Evolutionary conservation across 1,140 invertebrate species (phyloP), one percentile per base, ranked within the genome.

Genomic region (Alviniconcha marisindica): DNA sequence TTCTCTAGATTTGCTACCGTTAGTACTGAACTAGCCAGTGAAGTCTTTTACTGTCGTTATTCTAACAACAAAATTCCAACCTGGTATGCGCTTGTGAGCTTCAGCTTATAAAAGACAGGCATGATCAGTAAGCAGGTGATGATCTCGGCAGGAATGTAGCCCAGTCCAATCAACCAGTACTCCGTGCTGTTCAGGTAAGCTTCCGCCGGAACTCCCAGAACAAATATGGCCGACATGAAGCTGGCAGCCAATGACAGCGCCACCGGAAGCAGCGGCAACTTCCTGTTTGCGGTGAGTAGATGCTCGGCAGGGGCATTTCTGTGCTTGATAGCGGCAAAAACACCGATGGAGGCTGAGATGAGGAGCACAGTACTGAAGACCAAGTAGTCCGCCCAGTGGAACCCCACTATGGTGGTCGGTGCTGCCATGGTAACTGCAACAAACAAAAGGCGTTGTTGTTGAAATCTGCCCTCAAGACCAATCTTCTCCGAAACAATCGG

Each of bases 191-290:
- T 85, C 28, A 74, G 63, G 82, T 91, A 91, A 71, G 90, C 87
- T 81, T 91, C 90, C 14, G 83, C 82, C 0, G 90, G 87, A n/a
- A 85, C 87, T 10, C 97, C 97, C 33, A 98, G 93, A 14, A 98
- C 93, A 0, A 97, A 97, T 21, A 98, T 95, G 18, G 97, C 97
- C 1, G 97, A 98, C 96, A 98, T 98, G 89, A 98, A 98, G 40
- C 96, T 97, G 92, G 91, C 87, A 36, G 91, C 81, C 76, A 91
- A 60, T 40, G 89, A 91, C 63, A 91, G 80, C 0, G 90, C 82
- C 21, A 90, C 88, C 2, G 90, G 90, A 1, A 97, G 5, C n/a
- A 97, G 94, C 0, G 95, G 94, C 96, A 97, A 96, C 48, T 96
- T 96, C 83, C 95, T 94, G 89, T 96, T 96, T 0, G 96, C 96